Percentiles rank a stretch among this genome's conserved stretches.
Evolutionary conservation across 2,113 vertebrate species (phyloP).

Genomic region (Hylia prasina): DNA sequence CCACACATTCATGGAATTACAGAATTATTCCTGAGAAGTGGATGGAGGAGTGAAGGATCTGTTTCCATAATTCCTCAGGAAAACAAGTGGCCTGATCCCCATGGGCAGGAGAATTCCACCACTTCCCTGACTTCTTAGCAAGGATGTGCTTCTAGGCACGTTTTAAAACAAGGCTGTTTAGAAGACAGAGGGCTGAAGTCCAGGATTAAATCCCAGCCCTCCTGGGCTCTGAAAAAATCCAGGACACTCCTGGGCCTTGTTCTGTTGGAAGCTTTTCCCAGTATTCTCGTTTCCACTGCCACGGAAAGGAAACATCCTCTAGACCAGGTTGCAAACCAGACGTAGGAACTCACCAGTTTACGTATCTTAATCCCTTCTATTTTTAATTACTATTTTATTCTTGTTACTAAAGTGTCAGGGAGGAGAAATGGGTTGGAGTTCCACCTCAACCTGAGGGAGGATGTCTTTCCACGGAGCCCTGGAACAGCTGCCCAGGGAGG

Average conservation of each 20-base stretch:
- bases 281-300: not conserved
- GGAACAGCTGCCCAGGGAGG: not conserved
- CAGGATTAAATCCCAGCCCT: not conserved
- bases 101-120: not conserved
- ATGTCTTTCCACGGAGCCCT: not conserved
- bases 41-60: not conserved
- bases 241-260: not conserved
- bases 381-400: not conserved
- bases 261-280: not conserved
- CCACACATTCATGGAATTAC: not conserved
- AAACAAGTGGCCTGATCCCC: not conserved
- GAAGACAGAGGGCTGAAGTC: not conserved
- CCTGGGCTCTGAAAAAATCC: not conserved
- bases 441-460: not conserved
- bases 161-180: not conserved
- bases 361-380: not conserved
- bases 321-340: not conserved
- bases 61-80: not conserved
- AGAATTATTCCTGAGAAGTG: not conserved
- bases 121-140: not conserved
- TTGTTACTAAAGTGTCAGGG: not conserved
- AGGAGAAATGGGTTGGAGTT: not conserved
- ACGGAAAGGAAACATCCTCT: not conserved
- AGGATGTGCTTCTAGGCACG: not conserved
- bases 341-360: fast-evolving